Base-by-base conservation (phyloP, 1,140 invertebrate species). In the Caenorhabditis briggsae region DNA sequence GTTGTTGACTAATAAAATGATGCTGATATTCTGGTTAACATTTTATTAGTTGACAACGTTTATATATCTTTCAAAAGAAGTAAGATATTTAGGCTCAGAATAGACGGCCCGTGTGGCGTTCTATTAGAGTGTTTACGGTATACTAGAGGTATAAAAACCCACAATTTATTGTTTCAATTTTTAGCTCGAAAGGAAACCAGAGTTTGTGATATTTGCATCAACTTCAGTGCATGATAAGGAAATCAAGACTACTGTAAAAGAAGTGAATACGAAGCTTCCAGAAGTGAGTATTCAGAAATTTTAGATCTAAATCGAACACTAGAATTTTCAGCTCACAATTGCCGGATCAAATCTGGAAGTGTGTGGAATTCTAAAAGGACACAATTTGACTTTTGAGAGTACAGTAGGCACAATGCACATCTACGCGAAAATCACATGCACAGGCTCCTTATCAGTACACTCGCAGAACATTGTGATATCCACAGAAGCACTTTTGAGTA, bases 341-440 rank as follows among this genome's bases (percentile, higher is more conserved):
- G 84, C 84, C n/a, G 84, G 61, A 16, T 53, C 84, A 18, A 85
- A 85, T 85, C n/a, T 85, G 50, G 84, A 85, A 46, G 84, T 85
- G 11, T 74, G 33, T 18, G 84, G 84, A 53, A 65, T 78, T 7
- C 23, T 85, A 14, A 85, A 85, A 78, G 84, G 64, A n/a, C 48
- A 50, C 43, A 50, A 65, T 55, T 59, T 85, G 84, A 85, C 84
- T 1, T 48, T 85, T 16, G 84, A 85, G 58, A 53, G 61, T 58
- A 70, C 84, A 11, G 70, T 56, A 25, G 83, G 82, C 8, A 85
- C 84, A 2, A 85, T 85, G 84, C 84, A 85, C 65, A 58, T 85
- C 16, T 70, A 85, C 65, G 84, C 84, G 1, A 85, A 85, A 58
- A 85, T 85, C 70, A 50, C 70, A 16, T 58, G 61, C 20, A 48